Evolutionary conservation across 2,113 vertebrate genomes (phyloP).

Genomic region (Orientallactaga bullata): DNA sequence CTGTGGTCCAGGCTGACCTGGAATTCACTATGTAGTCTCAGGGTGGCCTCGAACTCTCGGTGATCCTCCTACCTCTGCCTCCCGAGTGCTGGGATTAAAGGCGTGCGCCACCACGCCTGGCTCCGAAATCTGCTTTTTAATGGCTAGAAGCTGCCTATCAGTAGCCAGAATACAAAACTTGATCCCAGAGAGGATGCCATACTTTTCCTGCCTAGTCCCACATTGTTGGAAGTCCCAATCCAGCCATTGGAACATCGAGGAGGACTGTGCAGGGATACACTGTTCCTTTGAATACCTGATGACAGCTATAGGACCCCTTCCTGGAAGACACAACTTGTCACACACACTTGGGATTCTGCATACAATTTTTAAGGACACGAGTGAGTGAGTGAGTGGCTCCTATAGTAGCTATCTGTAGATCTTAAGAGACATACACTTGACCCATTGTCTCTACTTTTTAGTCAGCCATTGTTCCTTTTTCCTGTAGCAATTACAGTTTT

Average conservation of each 20-base stretch:
- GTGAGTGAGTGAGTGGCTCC: not conserved
- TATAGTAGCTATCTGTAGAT: not conserved
- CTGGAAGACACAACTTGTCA: not conserved
- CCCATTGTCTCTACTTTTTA: not conserved
- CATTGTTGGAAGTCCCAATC: not conserved
- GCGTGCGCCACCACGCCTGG: no score
- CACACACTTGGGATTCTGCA: not conserved
- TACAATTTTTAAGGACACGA: not conserved
- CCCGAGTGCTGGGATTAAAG: no score
- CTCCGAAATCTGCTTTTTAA: not conserved
- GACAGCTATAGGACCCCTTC: not conserved
- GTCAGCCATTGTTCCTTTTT: not conserved
- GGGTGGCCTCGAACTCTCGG: no score
- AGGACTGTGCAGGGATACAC: not conserved
- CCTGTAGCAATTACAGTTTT: not conserved
- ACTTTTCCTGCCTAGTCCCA: not conserved
- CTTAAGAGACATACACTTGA: not conserved
- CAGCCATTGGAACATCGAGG: not conserved
- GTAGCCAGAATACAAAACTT: not conserved
- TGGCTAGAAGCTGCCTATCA: not conserved
- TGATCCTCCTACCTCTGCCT: no score
- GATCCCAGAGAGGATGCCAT: not conserved
- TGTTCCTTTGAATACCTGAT: not conserved
- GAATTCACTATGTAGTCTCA: no score
- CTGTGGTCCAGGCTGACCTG: no score